Evolutionary conservation across 92 coral and sea anemone species (phyloP), one percentile per base, ranked within the genome.

Genomic region (Plumapathes pennacea): DNA sequence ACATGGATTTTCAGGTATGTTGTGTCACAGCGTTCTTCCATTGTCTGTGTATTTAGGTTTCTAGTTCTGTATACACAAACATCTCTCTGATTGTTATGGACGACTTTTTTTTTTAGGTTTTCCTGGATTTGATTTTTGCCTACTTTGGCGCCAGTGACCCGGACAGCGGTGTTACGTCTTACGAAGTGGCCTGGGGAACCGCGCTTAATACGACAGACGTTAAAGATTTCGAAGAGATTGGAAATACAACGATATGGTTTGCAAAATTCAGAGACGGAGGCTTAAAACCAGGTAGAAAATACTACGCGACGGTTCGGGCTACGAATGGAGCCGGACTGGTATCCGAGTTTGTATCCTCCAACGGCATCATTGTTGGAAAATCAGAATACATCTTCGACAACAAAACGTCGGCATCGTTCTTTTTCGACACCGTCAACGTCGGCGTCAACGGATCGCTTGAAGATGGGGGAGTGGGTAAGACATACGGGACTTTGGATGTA

Each of bases 401-500:
- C 45, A 55, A 64, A 17, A 77, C 81, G 14, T 56, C 83, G 11
- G 97, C 80, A 0, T 89, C 97, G 6, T 85, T 89, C 56, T 89
- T 89, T 73, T 89, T 89, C 29, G 97, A 89, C 50, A 76, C 97
- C 9, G 95, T 90, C 0, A 85, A 81, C 22, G 76, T 81, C 3
- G 85, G 81, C 24, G 50, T 68, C 2, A 67, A 85, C 31, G 97
- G 88, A 3, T 37, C 95, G 15, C 69, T 76, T n/a, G 55, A 85
- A 50, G 97, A 85, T 10, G 63, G 57, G 23, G 94, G 97, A 3
- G 90, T 85, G 13, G 97, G 94, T 6, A 39, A 81, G 31, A 90
- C 97, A 5, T 90, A 81, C 60, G 97, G 97, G 14, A 90, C 97
- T 0, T 38, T 90, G 44, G 71, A 37, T 21, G 90, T 90, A 5